A percentile compares a stretch with the other conserved stretches of the same genome.
phyloP scores from a whole-genome alignment of 2,113 vertebrate genomes.

The Pedionomus torquatus region DNA sequence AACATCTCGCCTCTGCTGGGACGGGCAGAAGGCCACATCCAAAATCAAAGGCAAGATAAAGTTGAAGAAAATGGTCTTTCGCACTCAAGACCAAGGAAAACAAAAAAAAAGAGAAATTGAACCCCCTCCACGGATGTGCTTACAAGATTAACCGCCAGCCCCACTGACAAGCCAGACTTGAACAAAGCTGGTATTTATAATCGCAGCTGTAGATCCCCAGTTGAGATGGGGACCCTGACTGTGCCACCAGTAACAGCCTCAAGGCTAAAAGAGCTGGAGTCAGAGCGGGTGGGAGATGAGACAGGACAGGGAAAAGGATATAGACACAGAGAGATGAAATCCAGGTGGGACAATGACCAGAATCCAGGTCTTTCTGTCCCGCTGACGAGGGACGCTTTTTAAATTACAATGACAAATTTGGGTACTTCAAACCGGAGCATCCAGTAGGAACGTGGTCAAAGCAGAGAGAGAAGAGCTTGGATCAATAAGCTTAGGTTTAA shows the following conservation, averaged over 20 bases:
- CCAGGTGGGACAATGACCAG: neutral
- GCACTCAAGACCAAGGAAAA: neutral
- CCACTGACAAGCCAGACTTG: neutral
- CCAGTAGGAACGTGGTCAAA: neutral
- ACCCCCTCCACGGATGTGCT: neutral
- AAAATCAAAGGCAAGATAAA: neutral
- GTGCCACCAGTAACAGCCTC: neutral
- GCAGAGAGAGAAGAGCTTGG: neutral
- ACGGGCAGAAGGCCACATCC: neutral
- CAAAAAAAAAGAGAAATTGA: neutral
- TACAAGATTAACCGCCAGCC: neutral
- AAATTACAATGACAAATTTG: accelerated
- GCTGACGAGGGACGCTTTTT: neutral
- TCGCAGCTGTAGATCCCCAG: neutral
- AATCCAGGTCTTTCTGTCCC: neutral
- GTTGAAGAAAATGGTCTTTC: neutral
- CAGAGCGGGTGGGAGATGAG: accelerated
- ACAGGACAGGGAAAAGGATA: neutral
- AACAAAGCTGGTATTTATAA: neutral
- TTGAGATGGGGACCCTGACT: neutral
- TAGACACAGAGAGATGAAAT: neutral
- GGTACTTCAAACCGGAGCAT: neutral
- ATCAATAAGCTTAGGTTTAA: neutral
- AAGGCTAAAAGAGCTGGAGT: neutral
- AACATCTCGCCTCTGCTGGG: neutral